Evolutionary conservation across 2,797 vertebrate genomes (phyloP).

Genomic region (Falco rusticolus): DNA sequence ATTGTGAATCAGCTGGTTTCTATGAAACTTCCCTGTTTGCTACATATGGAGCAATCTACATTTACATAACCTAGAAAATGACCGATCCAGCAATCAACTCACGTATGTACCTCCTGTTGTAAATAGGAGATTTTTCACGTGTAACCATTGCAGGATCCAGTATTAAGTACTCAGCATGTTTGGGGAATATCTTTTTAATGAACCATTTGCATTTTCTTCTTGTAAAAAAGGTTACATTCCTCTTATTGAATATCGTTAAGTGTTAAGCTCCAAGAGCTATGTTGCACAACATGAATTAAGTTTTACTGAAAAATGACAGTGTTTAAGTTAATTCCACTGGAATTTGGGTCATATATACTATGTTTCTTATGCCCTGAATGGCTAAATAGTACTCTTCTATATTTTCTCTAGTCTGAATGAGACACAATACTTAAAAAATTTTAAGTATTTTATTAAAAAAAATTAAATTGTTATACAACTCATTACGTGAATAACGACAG

Average conservation of each 20-base stretch:
- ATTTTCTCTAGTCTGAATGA: background rate
- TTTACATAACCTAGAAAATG: background rate
- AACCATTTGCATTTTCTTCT: background rate
- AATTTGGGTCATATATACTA: background rate
- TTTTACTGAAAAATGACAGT: background rate
- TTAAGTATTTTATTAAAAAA: background rate
- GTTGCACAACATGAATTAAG: background rate
- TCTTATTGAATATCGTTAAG: background rate
- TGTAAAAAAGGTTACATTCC: background rate
- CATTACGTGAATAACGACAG: background rate
- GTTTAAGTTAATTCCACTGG: background rate
- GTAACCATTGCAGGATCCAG: background rate
- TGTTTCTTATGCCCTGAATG: background rate
- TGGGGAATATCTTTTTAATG: background rate
- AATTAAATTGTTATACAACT: background rate
- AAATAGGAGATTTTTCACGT: background rate
- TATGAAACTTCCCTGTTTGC: constrained; percentile 92
- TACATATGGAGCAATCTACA: constrained; percentile 73
- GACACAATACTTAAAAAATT: background rate
- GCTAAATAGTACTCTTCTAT: background rate
- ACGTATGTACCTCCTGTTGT: accelerated
- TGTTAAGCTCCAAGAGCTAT: constrained; percentile 62
- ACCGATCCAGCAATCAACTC: background rate
- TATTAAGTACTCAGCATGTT: constrained; percentile 11
- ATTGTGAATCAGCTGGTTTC: constrained; percentile 85